These are phyloP conservation scores for Drosophila yakuba DNA, from an alignment of 1,140 invertebrate species.

Conservation along the genomic window DNA sequence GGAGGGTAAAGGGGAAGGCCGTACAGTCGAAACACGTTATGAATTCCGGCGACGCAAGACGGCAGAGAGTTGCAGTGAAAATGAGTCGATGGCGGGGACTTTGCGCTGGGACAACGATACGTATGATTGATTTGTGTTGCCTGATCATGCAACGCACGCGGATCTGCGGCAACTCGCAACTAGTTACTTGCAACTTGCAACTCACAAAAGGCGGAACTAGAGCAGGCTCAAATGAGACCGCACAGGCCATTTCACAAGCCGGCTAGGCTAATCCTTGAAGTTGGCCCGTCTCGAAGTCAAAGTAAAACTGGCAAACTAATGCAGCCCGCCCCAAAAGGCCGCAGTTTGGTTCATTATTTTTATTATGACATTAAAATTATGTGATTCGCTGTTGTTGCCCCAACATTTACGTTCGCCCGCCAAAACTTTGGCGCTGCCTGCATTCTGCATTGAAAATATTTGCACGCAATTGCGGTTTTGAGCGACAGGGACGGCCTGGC, in stretches of 20 bases:
- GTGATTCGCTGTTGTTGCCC: slow-evolving; percentile 51
- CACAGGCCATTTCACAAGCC: not conserved
- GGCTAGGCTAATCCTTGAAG: slow-evolving; percentile 43
- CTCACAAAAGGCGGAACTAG: not conserved
- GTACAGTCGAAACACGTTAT: slow-evolving; percentile 19
- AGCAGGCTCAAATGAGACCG: slow-evolving; percentile 5
- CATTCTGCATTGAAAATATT: slow-evolving; percentile 77
- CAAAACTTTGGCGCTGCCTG: slow-evolving; percentile 54
- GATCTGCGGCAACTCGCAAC: not conserved
- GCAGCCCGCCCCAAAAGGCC: slow-evolving; percentile 13
- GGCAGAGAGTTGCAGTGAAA: slow-evolving; percentile 17
- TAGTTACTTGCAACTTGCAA: not conserved
- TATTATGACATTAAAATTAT: slow-evolving; percentile 84
- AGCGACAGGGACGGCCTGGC: slow-evolving; percentile 20
- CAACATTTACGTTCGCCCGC: slow-evolving; percentile 42
- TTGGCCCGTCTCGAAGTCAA: slow-evolving; percentile 9
- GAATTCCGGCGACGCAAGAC: not conserved
- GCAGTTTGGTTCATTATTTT: slow-evolving; percentile 53
- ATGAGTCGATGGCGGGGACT: slow-evolving; percentile 26
- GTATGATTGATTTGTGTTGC: slow-evolving; percentile 59
- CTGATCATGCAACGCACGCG: slow-evolving; percentile 52
- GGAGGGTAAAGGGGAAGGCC: not conserved
- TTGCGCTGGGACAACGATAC: slow-evolving; percentile 9
- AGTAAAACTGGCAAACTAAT: slow-evolving; percentile 45
- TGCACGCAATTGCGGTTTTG: slow-evolving; percentile 82